A percentile compares a stretch with the other conserved stretches of the same genome.
Evolutionary conservation across 2,888 invertebrate species (phyloP).

Genomic region (Pecten maximus): DNA sequence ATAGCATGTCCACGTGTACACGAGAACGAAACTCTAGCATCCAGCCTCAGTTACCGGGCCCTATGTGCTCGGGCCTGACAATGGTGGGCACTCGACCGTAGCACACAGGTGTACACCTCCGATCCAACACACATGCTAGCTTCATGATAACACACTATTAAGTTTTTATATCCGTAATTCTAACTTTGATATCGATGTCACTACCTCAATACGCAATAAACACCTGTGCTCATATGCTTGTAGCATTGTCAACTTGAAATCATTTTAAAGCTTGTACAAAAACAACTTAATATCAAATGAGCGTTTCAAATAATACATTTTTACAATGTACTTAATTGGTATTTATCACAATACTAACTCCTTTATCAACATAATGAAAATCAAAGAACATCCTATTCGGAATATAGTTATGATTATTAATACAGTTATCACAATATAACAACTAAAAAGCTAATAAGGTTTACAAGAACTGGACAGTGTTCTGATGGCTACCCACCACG

Average conservation of each 20-base stretch:
- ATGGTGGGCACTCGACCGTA: background rate
- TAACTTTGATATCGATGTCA: slow-evolving; percentile 53
- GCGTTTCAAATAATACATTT: background rate
- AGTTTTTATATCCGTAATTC: slow-evolving; percentile 53
- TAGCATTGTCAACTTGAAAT: background rate
- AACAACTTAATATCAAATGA: background rate
- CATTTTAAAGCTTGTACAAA: background rate
- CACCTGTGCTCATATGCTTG: slow-evolving; percentile 41
- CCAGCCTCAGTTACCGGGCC: background rate
- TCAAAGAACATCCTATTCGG: background rate
- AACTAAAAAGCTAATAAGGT: background rate
- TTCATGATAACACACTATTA: slow-evolving; percentile 29
- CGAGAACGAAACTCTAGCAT: background rate
- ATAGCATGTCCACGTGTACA: slow-evolving; percentile 15
- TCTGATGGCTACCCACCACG: background rate
- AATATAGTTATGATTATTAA: no score
- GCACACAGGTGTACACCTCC: slow-evolving; percentile 33
- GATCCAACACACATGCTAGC: slow-evolving; percentile 18
- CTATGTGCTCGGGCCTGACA: background rate
- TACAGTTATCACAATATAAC: no score
- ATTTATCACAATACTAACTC: no score
- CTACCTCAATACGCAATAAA: slow-evolving; percentile 45
- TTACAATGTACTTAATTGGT: background rate
- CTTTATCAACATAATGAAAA: no score
- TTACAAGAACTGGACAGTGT: background rate